Percentiles rank a stretch among this genome's conserved stretches.
Evolutionary conservation across 2,113 vertebrate genomes (phyloP).

Genomic region (Bubalus kerabau): DNA sequence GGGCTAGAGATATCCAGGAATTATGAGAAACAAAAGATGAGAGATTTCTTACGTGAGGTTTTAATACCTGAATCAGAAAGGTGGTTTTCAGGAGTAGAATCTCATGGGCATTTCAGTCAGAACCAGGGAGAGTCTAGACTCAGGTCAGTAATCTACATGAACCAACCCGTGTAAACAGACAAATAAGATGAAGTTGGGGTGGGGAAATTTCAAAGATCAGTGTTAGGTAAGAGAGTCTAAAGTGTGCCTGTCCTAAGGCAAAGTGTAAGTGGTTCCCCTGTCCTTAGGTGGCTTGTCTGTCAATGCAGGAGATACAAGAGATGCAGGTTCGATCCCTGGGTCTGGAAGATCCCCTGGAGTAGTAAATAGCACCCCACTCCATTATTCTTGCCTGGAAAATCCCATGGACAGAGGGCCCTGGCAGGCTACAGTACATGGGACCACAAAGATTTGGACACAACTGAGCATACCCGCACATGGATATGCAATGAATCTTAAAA

Average conservation of each 20-base stretch:
- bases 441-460: neutral
- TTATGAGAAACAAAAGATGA: neutral
- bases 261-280: neutral
- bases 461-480: neutral
- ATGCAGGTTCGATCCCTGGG: neutral
- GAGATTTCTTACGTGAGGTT: neutral
- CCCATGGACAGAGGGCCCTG: neutral
- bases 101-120: neutral
- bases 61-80: neutral
- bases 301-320: neutral
- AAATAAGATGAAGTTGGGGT: neutral
- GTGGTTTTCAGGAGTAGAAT: neutral
- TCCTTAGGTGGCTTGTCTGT: neutral
- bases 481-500: neutral
- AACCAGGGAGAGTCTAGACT: neutral
- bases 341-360: neutral
- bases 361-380: neutral
- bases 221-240: neutral
- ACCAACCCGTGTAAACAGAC: neutral
- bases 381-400: neutral
- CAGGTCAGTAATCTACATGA: neutral
- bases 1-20: neutral
- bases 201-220: neutral
- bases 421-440: neutral
- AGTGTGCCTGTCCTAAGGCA: neutral